Conservation (phyloP, 2,113 vertebrate species). For the Sylvilagus bachmani region DNA sequence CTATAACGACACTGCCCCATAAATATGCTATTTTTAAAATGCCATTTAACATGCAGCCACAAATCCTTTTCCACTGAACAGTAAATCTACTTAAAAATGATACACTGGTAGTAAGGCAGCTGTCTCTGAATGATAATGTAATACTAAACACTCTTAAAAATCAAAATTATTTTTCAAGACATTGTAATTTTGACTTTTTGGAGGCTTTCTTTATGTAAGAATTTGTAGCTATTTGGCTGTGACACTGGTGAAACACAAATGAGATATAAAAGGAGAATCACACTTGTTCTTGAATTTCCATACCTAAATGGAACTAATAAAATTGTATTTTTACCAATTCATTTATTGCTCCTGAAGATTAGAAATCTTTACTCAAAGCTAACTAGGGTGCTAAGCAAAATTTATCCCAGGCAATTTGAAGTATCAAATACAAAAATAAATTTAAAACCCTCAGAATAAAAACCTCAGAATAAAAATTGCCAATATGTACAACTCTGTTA, state of each 20-base stretch:
- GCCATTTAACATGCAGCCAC: not conserved
- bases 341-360: conserved; percentile 38
- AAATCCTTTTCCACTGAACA: not conserved
- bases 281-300: not conserved
- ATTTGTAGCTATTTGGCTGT: not conserved
- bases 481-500: conserved; percentile 45
- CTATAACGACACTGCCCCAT: too few species aligned
- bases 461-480: not conserved
- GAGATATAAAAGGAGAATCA: conserved; percentile 31
- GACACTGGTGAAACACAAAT: not conserved
- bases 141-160: conserved; percentile 26
- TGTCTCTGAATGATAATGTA: conserved; percentile 3
- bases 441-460: conserved; percentile 63
- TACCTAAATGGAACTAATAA: conserved; percentile 26
- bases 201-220: conserved; percentile 8
- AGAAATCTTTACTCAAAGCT: conserved; percentile 55
- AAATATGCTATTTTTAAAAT: conserved; percentile 47
- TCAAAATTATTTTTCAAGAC: conserved; percentile 53
- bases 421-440: conserved; percentile 54
- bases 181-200: not conserved
- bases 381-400: not conserved
- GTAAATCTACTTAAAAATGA: conserved; percentile 37
- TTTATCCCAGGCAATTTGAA: conserved; percentile 14
- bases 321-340: conserved; percentile 49
- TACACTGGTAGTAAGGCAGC: not conserved